phyloP scores from a whole-genome alignment of 2,888 invertebrate genomes.

The Chrysodeixis includens region DNA sequence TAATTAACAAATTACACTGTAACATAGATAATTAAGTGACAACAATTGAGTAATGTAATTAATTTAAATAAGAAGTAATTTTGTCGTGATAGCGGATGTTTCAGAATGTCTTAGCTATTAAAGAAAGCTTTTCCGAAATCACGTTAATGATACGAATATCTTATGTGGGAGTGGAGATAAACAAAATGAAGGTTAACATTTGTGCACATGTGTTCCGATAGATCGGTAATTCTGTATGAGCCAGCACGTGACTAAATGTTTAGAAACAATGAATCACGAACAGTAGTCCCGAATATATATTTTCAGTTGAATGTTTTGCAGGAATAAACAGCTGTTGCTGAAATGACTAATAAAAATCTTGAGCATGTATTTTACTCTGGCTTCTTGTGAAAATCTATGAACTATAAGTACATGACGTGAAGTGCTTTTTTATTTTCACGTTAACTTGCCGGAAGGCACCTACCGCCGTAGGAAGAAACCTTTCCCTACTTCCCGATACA shows the following conservation, averaged over 20 bases:
- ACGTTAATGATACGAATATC: constrained; percentile 26
- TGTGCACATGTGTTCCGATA: constrained; percentile 34
- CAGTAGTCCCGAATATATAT: constrained; percentile 8
- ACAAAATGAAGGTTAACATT: constrained; percentile 41
- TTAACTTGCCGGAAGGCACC: constrained; percentile 8
- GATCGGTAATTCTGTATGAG: constrained; percentile 15
- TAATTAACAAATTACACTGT: constrained; percentile 43
- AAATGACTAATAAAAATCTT: constrained; percentile 35
- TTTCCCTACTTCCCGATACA: constrained; percentile 12
- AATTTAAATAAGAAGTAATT: constrained; percentile 28
- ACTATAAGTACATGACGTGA: constrained; percentile 11
- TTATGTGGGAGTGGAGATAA: constrained; percentile 31
- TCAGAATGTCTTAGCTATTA: constrained; percentile 28
- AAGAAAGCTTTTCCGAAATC: constrained; percentile 40
- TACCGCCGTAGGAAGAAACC: constrained; percentile 15
- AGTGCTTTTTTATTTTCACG: constrained; percentile 8
- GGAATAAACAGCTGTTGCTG: constrained; percentile 16
- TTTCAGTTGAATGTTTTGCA: constrained; percentile 14
- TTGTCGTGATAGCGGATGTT: constrained; percentile 21
- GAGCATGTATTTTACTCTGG: constrained; percentile 29
- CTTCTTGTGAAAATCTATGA: constrained; percentile 12
- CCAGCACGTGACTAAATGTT: constrained; percentile 26
- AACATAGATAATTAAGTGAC: constrained; percentile 28
- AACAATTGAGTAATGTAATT: constrained; percentile 31
- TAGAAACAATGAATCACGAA: constrained; percentile 32